These are phyloP conservation scores for Pristionchus entomophagus DNA, from an alignment of 2,888 invertebrate species.

Conservation along the genomic window DNA sequence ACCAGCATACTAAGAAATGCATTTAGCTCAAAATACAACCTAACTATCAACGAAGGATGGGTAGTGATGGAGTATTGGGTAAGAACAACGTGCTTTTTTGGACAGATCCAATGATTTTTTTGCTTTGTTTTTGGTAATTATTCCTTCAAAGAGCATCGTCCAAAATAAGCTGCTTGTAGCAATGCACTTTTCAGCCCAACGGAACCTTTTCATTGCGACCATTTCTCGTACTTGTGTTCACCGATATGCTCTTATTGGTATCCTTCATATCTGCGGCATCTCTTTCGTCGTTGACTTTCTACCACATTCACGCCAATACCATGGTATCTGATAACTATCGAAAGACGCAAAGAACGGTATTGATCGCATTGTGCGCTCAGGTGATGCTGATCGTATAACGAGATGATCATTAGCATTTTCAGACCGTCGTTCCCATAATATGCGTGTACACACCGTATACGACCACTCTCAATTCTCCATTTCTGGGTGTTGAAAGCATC, in stretches of 20 bases:
- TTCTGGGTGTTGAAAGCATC: background rate
- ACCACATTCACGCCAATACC: background rate
- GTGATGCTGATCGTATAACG: background rate
- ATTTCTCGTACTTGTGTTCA: background rate
- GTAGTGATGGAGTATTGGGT: background rate
- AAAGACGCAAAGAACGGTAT: background rate
- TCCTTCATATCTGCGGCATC: background rate
- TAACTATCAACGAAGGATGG: background rate
- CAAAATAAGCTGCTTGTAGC: background rate
- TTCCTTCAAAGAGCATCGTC: background rate
- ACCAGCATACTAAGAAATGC: background rate
- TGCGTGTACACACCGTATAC: background rate
- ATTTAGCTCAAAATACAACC: background rate
- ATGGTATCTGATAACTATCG: background rate
- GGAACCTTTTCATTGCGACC: background rate
- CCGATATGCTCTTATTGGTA: background rate
- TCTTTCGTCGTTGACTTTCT: background rate
- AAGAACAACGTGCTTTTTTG: background rate
- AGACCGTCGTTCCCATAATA: background rate
- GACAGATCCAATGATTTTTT: background rate
- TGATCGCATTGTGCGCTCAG: background rate
- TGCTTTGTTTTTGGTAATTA: background rate
- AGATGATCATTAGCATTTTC: background rate
- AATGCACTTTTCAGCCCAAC: background rate
- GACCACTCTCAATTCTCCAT: background rate